Conservation (phyloP, 2,113 vertebrate genomes). For the Colossoma macropomum region DNA sequence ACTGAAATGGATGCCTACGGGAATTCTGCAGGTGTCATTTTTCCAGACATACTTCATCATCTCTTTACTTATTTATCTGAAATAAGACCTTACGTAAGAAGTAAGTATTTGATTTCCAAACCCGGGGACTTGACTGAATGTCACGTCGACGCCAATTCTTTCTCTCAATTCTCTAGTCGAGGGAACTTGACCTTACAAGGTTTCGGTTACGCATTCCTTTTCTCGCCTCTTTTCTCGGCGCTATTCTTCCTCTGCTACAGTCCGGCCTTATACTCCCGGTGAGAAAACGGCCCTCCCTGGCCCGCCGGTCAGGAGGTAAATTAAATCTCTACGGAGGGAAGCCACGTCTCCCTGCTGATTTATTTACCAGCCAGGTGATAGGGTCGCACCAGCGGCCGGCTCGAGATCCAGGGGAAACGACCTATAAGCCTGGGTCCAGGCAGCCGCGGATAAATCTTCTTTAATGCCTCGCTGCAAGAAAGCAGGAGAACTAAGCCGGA, state of each 20-base stretch:
- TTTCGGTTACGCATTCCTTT: neutral
- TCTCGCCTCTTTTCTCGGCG: neutral
- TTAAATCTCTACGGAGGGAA: slow-evolving; percentile 69
- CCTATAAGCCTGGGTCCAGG: slow-evolving; percentile 66
- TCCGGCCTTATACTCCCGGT: slow-evolving; percentile 43
- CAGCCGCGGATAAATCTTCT: slow-evolving; percentile 70
- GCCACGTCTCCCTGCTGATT: slow-evolving; percentile 66
- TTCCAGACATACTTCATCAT: neutral
- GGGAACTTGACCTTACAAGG: neutral
- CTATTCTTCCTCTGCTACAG: slow-evolving; percentile 24
- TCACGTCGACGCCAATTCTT: neutral
- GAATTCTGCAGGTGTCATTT: slow-evolving; percentile 8
- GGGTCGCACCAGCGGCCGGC: slow-evolving; percentile 58
- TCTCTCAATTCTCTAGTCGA: neutral
- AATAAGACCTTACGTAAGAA: neutral
- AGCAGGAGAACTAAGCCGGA: slow-evolving; percentile 42
- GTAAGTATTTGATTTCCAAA: neutral
- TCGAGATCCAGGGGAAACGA: slow-evolving; percentile 71
- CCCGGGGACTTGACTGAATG: neutral
- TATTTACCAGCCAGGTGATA: slow-evolving; percentile 72
- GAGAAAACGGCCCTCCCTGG: slow-evolving; percentile 61
- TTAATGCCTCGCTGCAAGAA: slow-evolving; percentile 61
- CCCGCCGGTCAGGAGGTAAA: slow-evolving; percentile 65
- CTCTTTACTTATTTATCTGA: slow-evolving; percentile 8
- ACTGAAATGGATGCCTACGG: neutral